Evolutionary conservation across 2,113 vertebrate species (phyloP), one percentile per base, ranked within the genome.

Genomic region (Etia nguti): DNA sequence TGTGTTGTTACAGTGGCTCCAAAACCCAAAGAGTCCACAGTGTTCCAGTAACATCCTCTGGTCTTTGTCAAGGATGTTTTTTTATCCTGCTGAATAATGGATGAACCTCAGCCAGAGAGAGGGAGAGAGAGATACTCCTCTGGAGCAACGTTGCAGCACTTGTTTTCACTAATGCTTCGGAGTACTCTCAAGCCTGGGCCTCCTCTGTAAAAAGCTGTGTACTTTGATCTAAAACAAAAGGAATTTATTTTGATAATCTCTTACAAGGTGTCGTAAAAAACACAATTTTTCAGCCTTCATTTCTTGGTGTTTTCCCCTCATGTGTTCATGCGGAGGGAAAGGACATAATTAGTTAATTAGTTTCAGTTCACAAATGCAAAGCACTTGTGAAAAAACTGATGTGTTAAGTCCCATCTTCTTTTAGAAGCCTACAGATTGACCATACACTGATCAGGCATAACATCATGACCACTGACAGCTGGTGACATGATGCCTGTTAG

Each of bases 41-140:
- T 57, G 82, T 41, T 85, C 85, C 43, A 13, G 13, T 52, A 26
- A 36, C 34, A 41, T 82, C 82, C 79, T 79, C 82, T 6, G 38
- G 22, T 36, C 56, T 70, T 80, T 52, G 79, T 85, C 82, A 81
- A 86, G 73, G 62, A 65, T 94, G 77, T 90, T 73, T 46, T 48
- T 80, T 89, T 73, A 65, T 73, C 20, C 65, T 84, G 54, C 70
- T 94, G 77, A 93, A 92, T 94, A 88, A 93, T 93, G 82, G 31
- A 93, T 91, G 83, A 91, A 36, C 24, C 79, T 5, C 41, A 82
- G 87, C 36, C 36, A 84, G 48, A 65, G 65, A 68, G 65, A 73
- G 54, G n/a, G 55, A 68, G 65, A 82, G 55, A 16, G 46, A 22
- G 34, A 65, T 24, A 18, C 43, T 52, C 80, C 24, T 82, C 31